These are phyloP conservation scores for Paradisaea rubra DNA, from an alignment of 2,113 vertebrate genomes.

Conservation along the genomic window DNA sequence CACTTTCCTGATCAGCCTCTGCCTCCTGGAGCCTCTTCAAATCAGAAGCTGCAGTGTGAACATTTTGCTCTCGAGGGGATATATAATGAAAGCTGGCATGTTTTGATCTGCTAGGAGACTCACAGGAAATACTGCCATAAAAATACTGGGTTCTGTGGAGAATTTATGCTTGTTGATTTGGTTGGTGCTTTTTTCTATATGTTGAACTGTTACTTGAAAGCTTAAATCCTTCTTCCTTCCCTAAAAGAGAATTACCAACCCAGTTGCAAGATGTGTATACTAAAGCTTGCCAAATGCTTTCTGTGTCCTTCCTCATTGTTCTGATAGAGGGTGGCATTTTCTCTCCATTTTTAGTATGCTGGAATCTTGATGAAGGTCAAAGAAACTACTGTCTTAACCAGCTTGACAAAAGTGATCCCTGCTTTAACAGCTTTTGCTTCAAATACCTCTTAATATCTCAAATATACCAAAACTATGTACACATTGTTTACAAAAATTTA, in stretches of 20 bases:
- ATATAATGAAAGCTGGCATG: not conserved
- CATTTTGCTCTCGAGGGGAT: fast-evolving
- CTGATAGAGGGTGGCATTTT: not conserved
- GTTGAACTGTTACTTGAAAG: not conserved
- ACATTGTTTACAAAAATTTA: not conserved
- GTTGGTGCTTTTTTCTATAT: not conserved
- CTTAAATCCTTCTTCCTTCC: not conserved
- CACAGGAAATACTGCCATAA: not conserved
- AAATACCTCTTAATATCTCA: not conserved
- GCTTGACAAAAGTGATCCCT: not conserved
- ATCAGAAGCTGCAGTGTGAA: not conserved
- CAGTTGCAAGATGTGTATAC: not conserved
- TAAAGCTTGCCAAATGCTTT: not conserved
- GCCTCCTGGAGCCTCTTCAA: not conserved
- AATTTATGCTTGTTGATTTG: not conserved
- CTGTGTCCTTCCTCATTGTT: not conserved
- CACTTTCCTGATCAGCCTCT: not conserved
- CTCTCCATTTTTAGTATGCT: not conserved
- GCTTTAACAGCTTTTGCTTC: not conserved
- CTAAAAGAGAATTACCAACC: not conserved
- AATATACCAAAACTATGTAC: not conserved
- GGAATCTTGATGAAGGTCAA: not conserved
- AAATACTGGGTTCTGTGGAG: not conserved
- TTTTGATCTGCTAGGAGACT: not conserved
- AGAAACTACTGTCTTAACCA: not conserved